Conservation (phyloP, 1,140 invertebrate species). For the Ridgeia piscesae region DNA sequence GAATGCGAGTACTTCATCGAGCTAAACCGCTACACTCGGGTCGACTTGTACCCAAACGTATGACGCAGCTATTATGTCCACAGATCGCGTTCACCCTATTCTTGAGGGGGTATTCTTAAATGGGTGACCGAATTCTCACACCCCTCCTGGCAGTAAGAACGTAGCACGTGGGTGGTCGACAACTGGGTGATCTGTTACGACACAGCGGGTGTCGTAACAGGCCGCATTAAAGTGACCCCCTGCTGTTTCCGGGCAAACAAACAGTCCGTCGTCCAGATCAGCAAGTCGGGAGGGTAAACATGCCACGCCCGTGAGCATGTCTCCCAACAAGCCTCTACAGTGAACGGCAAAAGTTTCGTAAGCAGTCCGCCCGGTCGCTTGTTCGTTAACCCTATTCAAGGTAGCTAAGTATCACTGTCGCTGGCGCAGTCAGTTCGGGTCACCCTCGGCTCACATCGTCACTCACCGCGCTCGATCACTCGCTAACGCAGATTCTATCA, state of each 20-base stretch:
- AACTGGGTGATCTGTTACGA: neutral
- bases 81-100: neutral
- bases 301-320: neutral
- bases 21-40: neutral
- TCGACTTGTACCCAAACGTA: neutral
- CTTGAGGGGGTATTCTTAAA: neutral
- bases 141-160: neutral
- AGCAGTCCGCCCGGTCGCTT: neutral
- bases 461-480: neutral
- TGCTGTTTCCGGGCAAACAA: neutral
- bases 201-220: neutral
- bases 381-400: neutral
- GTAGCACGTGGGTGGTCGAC: neutral
- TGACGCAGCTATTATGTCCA: neutral
- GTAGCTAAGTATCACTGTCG: neutral
- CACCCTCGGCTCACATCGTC: neutral
- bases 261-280: neutral
- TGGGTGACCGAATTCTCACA: neutral
- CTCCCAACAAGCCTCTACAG: neutral
- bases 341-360: neutral
- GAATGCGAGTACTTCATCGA: neutral
- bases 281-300: neutral
- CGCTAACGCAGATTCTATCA: neutral
- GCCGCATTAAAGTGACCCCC: neutral
- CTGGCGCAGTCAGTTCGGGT: neutral